Percentiles rank a stretch among this genome's conserved stretches.
Conservation (phyloP, 2,888 invertebrate genomes). For the Gryllus longicercus region DNA sequence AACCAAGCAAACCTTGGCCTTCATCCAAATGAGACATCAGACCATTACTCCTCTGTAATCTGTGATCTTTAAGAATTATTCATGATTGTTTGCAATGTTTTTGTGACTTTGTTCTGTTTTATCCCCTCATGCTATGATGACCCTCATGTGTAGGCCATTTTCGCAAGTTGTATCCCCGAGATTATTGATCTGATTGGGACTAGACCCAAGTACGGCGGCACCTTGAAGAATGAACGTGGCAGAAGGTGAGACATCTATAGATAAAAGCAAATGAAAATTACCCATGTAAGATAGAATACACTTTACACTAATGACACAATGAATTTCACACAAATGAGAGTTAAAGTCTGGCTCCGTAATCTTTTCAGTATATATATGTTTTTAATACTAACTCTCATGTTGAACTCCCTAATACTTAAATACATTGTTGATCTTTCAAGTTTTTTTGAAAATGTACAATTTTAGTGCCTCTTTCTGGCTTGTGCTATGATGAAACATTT, state of each 20-base stretch:
- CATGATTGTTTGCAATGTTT: constrained; percentile 33
- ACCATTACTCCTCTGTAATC: background rate
- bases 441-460: too few relatives aligned
- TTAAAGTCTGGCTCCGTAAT: background rate
- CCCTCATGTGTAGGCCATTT: constrained; percentile 81
- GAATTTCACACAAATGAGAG: background rate
- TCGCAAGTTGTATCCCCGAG: constrained; percentile 99
- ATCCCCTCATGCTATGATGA: constrained; percentile 46
- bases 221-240: constrained; percentile 99
- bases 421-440: too few relatives aligned
- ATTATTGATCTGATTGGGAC: constrained; percentile 99
- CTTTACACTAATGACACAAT: background rate
- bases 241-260: constrained; percentile 81
- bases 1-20: background rate
- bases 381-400: too few relatives aligned
- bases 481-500: too few relatives aligned
- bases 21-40: background rate
- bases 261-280: constrained; percentile 7
- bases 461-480: too few relatives aligned
- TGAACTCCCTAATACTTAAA: too few relatives aligned
- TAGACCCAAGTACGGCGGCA: constrained; percentile 99
- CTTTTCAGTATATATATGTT: too few relatives aligned
- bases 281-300: background rate
- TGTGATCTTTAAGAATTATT: constrained; percentile 11
- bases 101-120: constrained; percentile 38